Base-by-base conservation (phyloP, 53 echinoderm and acorn worm species). In the Actinopyga echinites region DNA sequence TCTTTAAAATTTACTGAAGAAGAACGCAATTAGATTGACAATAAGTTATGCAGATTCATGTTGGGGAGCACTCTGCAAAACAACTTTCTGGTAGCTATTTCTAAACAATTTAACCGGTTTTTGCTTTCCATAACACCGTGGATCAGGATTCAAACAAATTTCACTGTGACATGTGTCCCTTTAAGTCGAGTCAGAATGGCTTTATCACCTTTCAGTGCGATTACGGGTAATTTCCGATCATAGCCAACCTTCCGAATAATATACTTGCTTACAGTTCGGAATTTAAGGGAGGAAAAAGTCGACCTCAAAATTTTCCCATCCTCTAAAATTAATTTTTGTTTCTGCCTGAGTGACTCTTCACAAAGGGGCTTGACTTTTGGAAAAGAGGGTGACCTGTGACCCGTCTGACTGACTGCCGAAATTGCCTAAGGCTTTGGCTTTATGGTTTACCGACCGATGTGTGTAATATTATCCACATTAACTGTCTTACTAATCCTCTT, bases 381-480 rank as follows among this genome's bases (percentile, higher is more conserved):
- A 71, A 63, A 71, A 40, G 8, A 20, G 24, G 44, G 24, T 71
- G 71, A 71, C 40, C 71, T 71, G 24, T 71, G 71, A 71, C 44
- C 71, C 40, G 40, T 40, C 40, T 43, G 71, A 71, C 42, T 40
- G 42, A 71, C 71, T 71, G 42, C 13, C 42, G 71, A 71, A 71
- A n/a, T 43, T 24, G 40, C 71, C 71, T 44, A 28, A 44, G 71
- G 71, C 40, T 71, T 71, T 37, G 40, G 40, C 42, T 71, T 71
- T 71, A 43, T 71, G 71, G 40, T 42, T 40, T 71, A 71, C 71
- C 71, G 71, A 71, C 71, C 71, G 71, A 71, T 30, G 42, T 38
- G 71, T 38, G 71, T 71, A 71, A 71, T 71, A 71, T 71, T 71
- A 71, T 71, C 71, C 44, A 40, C 71, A 71, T 71, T 71, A 71